A percentile compares a stretch with the other conserved stretches of the same genome.
These are phyloP conservation scores for Catharus ustulatus DNA, from an alignment of 2,797 vertebrate genomes.

Conservation along the genomic window DNA sequence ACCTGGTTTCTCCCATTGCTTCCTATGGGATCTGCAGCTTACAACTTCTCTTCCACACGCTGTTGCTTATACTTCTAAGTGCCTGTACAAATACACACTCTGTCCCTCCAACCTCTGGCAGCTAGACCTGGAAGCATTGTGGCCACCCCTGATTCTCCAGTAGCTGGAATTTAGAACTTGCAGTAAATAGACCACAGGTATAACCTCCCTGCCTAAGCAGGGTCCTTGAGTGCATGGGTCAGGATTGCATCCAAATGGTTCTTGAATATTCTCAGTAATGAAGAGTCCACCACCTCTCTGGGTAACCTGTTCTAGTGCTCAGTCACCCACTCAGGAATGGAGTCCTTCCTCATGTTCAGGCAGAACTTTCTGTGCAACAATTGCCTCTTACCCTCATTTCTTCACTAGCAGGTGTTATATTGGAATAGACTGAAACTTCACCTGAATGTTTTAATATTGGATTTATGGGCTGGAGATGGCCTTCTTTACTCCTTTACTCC, in stretches of 20 bases:
- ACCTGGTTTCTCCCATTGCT: not conserved
- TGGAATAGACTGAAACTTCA: not conserved
- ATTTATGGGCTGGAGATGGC: not conserved
- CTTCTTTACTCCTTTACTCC: not conserved
- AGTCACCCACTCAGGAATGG: too few relatives aligned
- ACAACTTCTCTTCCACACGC: not conserved
- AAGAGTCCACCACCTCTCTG: not conserved
- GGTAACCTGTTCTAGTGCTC: not conserved
- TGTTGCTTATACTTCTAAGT: not conserved
- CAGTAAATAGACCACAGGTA: not conserved
- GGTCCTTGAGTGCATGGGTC: not conserved
- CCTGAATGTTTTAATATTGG: not conserved
- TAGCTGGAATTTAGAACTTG: not conserved
- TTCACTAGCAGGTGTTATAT: not conserved
- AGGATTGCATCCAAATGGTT: not conserved
- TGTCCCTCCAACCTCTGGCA: not conserved
- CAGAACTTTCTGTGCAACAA: not conserved
- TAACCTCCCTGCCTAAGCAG: not conserved
- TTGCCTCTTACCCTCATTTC: not conserved
- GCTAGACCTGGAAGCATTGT: too few relatives aligned
- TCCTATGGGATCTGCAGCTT: not conserved
- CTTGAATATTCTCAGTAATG: not conserved
- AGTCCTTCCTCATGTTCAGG: not conserved
- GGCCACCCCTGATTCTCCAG: not conserved
- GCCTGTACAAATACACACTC: fast-evolving